Conservation (phyloP, 53 echinoderm and acorn worm species). For the Luidia sarsii region DNA sequence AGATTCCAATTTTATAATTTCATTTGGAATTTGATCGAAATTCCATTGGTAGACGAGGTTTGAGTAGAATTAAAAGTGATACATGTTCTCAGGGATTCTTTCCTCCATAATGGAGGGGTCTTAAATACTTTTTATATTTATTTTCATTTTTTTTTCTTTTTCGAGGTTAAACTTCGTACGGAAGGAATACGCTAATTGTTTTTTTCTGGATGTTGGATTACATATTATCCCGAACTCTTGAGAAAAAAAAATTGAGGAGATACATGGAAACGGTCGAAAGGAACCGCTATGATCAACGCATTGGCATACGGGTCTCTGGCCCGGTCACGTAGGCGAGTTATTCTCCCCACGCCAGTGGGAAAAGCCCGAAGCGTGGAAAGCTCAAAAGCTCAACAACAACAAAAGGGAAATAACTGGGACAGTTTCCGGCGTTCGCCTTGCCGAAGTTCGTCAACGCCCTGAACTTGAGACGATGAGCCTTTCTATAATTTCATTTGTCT, state of each 20-base stretch:
- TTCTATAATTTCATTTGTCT: too few relatives aligned
- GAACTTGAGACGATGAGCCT: too few relatives aligned
- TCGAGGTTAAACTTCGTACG: too few relatives aligned
- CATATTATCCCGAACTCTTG: neutral
- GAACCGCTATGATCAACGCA: too few relatives aligned
- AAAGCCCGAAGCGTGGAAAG: neutral
- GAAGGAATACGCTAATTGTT: too few relatives aligned
- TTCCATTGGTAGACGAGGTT: neutral
- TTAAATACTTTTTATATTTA: neutral
- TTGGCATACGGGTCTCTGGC: too few relatives aligned
- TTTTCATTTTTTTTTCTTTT: neutral
- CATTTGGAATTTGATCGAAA: neutral
- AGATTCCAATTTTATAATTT: neutral
- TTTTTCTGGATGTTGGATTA: too few relatives aligned
- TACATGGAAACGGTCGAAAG: neutral
- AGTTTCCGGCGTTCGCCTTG: too few relatives aligned
- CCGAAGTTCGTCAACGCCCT: too few relatives aligned
- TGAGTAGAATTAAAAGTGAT: neutral
- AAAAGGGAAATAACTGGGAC: too few relatives aligned
- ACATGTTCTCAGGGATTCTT: constrained; percentile 18
- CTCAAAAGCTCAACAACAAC: neutral
- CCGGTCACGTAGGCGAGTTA: too few relatives aligned
- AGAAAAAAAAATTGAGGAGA: neutral
- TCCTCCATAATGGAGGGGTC: constrained; percentile 13
- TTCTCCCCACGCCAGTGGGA: neutral